Conservation (phyloP, 2,888 invertebrate species). For the Phorcus lineatus region DNA sequence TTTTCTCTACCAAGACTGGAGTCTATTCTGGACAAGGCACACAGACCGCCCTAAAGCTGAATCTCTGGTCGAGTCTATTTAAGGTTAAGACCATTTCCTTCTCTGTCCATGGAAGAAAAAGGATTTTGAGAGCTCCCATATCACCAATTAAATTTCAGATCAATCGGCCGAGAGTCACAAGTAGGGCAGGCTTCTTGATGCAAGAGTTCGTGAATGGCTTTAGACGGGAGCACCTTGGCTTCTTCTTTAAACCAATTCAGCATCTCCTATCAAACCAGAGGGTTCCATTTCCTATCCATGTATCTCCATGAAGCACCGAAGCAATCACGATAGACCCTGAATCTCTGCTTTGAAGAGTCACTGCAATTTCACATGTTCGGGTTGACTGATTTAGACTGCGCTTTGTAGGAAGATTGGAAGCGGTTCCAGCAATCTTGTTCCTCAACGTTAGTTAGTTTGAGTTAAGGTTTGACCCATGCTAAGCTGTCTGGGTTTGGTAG, state of each 20-base stretch:
- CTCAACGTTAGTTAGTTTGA: not conserved
- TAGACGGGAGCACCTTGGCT: not conserved
- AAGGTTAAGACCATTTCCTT: not conserved
- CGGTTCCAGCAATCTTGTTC: not conserved
- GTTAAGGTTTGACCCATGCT: not conserved
- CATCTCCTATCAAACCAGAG: not conserved
- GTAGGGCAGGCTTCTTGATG: not conserved
- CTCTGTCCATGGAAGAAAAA: not conserved
- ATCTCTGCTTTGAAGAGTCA: not conserved
- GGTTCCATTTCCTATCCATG: not conserved
- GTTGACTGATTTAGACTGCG: not conserved
- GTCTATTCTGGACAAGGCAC: too few relatives aligned
- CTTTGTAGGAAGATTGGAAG: not conserved
- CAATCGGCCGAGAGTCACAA: not conserved
- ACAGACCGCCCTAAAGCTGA: too few relatives aligned
- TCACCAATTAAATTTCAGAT: conserved; percentile 6
- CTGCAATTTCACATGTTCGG: not conserved
- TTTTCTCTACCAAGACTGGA: too few relatives aligned
- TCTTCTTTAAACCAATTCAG: not conserved
- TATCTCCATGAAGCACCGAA: not conserved
- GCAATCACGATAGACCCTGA: not conserved
- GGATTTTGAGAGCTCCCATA: not conserved
- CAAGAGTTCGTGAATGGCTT: not conserved
- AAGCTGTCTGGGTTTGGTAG: not conserved
- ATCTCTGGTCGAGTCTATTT: not conserved